Evolutionary conservation across 2,113 vertebrate genomes (phyloP).

Genomic region (Montifringilla adamsi): DNA sequence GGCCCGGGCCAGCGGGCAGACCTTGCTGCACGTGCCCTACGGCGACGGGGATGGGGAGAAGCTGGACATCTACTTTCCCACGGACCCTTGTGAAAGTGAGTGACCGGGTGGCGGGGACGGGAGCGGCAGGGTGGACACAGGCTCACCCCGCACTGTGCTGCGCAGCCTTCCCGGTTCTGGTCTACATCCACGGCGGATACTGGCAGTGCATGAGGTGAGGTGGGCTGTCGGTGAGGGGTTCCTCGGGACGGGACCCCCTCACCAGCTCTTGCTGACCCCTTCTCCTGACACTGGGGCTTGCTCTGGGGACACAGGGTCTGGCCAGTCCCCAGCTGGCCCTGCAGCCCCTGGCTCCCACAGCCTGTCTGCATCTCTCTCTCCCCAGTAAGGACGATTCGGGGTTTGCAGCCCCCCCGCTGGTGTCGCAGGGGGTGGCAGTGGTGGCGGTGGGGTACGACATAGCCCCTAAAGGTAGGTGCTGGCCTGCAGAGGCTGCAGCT

Average conservation of each 20-base stretch:
- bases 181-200: constrained; percentile 92
- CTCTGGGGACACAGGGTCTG: not conserved
- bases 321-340: not conserved
- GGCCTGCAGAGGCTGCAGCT: not conserved
- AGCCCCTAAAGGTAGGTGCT: constrained; percentile 84
- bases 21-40: constrained; percentile 80
- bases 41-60: constrained; percentile 79
- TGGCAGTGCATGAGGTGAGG: constrained; percentile 91
- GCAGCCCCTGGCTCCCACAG: rapidly evolving
- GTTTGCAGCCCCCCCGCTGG: constrained; percentile 81
- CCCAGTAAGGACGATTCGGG: constrained; percentile 88
- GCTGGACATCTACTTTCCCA: constrained; percentile 87
- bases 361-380: not conserved
- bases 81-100: constrained; percentile 69
- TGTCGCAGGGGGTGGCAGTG: constrained; percentile 78
- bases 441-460: constrained; percentile 82
- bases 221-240: not conserved
- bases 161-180: constrained; percentile 79
- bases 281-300: rapidly evolving
- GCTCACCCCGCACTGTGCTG: not conserved
- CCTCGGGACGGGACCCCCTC: not conserved
- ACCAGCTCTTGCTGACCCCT: rapidly evolving
- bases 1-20: constrained; percentile 69
- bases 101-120: rapidly evolving
- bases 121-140: rapidly evolving